Conservation (phyloP, 2,797 vertebrate species). For the Acanthiza pusilla region DNA sequence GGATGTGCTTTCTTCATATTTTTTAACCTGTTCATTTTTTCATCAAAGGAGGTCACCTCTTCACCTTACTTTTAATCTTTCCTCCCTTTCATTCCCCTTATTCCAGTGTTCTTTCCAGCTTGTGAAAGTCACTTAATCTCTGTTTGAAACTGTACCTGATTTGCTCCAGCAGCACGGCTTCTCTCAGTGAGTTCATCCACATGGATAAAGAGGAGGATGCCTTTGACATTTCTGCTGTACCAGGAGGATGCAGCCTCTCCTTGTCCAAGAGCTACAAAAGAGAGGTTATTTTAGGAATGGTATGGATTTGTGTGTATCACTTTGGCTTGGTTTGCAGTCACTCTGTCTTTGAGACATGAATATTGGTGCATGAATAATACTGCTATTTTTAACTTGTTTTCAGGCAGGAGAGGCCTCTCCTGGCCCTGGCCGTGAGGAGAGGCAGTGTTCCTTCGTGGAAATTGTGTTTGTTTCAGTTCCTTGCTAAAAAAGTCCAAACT, state of each 20-base stretch:
- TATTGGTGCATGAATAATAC: not conserved
- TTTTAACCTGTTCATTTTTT: conserved; percentile 54
- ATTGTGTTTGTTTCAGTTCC: rapidly evolving
- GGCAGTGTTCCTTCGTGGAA: not conserved
- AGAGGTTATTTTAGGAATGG: conserved; percentile 26
- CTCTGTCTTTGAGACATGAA: not conserved
- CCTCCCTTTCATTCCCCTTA: conserved; percentile 34
- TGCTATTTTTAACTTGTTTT: conserved; percentile 19
- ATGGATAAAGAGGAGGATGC: conserved; percentile 44
- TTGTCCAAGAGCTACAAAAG: conserved; percentile 16
- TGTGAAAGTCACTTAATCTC: conserved; percentile 61
- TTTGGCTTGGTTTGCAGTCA: not conserved
- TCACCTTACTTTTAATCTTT: conserved; percentile 63
- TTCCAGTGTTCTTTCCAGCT: conserved; percentile 32
- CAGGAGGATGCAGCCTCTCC: not conserved
- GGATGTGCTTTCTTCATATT: not conserved
- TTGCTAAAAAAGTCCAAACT: not conserved
- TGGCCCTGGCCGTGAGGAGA: not conserved
- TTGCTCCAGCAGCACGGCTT: conserved; percentile 25
- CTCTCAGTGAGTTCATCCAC: conserved; percentile 16
- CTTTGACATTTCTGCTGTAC: conserved; percentile 43
- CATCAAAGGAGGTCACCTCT: conserved; percentile 35
- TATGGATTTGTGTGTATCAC: not conserved
- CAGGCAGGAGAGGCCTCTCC: not conserved
- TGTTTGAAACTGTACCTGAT: conserved; percentile 46